Percentiles rank a stretch among this genome's conserved stretches.
phyloP scores from a whole-genome alignment of 2,797 vertebrate species.

The Typhlichthys subterraneus region DNA sequence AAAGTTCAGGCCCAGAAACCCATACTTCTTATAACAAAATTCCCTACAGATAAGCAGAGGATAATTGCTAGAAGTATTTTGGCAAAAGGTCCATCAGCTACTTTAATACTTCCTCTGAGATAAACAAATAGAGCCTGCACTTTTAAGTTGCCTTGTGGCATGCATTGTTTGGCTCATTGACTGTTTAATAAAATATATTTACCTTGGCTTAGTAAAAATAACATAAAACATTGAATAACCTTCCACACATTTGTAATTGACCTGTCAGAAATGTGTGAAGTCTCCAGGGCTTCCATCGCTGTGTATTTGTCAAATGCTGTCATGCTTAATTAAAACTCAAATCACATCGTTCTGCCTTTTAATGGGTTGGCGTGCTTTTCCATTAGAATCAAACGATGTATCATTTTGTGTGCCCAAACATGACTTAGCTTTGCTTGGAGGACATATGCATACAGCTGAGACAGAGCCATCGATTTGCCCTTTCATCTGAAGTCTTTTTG shows the following conservation, averaged over 20 bases:
- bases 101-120: neutral
- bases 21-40: conserved; percentile 40
- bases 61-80: conserved; percentile 29
- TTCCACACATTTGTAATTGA: conserved; percentile 12
- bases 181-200: conserved; percentile 1
- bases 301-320: conserved; percentile 40
- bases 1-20: conserved; percentile 36
- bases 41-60: conserved; percentile 24
- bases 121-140: neutral
- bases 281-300: conserved; percentile 22
- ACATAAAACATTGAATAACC: conserved; percentile 12
- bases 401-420: neutral
- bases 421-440: conserved; percentile 11
- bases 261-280: conserved; percentile 39
- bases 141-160: neutral
- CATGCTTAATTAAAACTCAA: conserved; percentile 26
- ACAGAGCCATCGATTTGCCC: neutral
- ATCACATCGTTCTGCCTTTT: conserved; percentile 11
- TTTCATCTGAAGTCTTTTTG: conserved; percentile 12
- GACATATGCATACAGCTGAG: neutral
- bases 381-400: conserved; percentile 2
- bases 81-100: conserved; percentile 26
- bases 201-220: neutral
- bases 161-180: neutral
- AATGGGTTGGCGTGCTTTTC: conserved; percentile 1